A percentile compares a stretch with the other conserved stretches of the same genome.
These are phyloP conservation scores for Takifugu ocellatus DNA, from an alignment of 2,797 vertebrate species.

Conservation along the genomic window DNA sequence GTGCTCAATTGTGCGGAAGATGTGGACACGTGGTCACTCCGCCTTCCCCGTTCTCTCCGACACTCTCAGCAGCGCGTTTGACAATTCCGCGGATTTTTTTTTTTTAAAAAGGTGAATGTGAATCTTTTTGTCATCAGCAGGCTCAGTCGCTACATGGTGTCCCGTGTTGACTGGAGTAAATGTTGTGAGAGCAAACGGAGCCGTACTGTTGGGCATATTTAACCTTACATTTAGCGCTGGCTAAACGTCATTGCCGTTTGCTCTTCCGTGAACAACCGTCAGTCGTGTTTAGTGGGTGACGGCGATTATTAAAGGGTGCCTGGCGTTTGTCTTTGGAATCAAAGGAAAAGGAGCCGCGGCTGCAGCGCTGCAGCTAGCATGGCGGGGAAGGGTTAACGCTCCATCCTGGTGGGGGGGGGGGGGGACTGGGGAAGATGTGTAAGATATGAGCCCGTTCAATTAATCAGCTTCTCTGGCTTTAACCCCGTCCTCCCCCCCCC, in stretches of 20 bases:
- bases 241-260: too few relatives aligned
- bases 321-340: constrained; percentile 26
- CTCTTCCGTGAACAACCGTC: too few relatives aligned
- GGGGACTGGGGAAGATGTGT: constrained; percentile 58
- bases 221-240: too few relatives aligned
- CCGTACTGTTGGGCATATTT: too few relatives aligned
- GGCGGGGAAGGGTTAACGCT: constrained; percentile 66
- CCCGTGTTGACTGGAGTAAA: constrained; percentile 30
- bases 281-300: too few relatives aligned
- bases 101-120: neutral
- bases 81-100: neutral
- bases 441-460: constrained; percentile 67
- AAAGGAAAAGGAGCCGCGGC: constrained; percentile 40
- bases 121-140: constrained; percentile 6
- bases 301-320: too few relatives aligned
- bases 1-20: constrained; percentile 31
- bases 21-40: constrained; percentile 31
- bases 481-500: constrained; percentile 18
- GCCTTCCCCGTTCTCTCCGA: constrained; percentile 5
- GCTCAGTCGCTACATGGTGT: constrained; percentile 30
- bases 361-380: constrained; percentile 68
- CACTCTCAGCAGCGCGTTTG: too few relatives aligned
- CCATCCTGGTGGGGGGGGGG: constrained; percentile 45
- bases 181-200: too few relatives aligned
- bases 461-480: constrained; percentile 68